phyloP scores from a whole-genome alignment of 1,140 invertebrate genomes.

The Mycetomoellerius zeteki region DNA sequence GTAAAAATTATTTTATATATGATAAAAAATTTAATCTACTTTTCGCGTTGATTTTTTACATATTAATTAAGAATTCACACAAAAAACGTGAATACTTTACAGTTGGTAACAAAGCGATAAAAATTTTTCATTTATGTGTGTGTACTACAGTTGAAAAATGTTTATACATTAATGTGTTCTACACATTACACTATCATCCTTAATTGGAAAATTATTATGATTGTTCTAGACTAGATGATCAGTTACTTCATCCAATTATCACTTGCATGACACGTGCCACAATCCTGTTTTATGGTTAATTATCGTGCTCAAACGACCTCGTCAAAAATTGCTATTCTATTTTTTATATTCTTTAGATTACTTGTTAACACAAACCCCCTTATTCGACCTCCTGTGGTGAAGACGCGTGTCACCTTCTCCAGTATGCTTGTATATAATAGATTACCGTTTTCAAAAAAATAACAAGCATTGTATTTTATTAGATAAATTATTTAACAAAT shows the following conservation, averaged over 20 bases:
- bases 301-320: conserved; percentile 65
- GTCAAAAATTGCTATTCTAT: conserved; percentile 63
- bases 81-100: not conserved
- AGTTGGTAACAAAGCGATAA: not conserved
- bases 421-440: conserved; percentile 75
- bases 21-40: not conserved
- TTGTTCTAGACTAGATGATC: conserved; percentile 39
- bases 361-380: conserved; percentile 81
- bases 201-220: conserved; percentile 61
- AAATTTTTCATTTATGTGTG: not conserved
- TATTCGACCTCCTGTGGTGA: conserved; percentile 80
- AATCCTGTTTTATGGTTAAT: conserved; percentile 59
- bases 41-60: not conserved
- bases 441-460: conserved; percentile 62
- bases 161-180: not conserved
- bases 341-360: conserved; percentile 80
- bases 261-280: conserved; percentile 34
- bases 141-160: conserved; percentile 2
- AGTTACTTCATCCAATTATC: conserved; percentile 63
- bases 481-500: not conserved
- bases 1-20: not conserved
- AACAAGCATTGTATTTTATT: conserved; percentile 6
- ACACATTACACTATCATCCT: conserved; percentile 6
- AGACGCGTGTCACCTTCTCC: conserved; percentile 77
- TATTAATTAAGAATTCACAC: not conserved